These are phyloP conservation scores for Spondyliosoma cantharus DNA, from an alignment of 2,797 vertebrate species.

Conservation along the genomic window DNA sequence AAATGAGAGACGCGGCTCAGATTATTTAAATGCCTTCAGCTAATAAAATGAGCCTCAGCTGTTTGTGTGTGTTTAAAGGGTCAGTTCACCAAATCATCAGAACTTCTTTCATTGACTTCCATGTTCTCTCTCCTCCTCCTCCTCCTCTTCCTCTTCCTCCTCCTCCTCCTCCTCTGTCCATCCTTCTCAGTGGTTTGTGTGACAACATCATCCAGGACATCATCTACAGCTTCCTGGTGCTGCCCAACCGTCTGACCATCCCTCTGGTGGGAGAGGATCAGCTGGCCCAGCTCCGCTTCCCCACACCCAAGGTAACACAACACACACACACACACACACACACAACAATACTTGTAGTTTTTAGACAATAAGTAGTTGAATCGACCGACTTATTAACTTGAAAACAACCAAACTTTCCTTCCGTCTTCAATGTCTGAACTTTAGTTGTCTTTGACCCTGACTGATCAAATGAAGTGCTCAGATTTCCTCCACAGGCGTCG, in stretches of 20 bases:
- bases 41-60: too few relatives aligned
- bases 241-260: conserved; percentile 93
- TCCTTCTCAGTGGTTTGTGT: conserved; percentile 88
- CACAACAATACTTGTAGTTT: too few relatives aligned
- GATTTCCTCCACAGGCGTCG: neutral
- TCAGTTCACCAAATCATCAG: too few relatives aligned
- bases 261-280: conserved; percentile 91
- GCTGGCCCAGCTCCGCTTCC: conserved; percentile 90
- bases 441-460: neutral
- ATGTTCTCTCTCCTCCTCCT: too few relatives aligned
- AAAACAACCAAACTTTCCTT: too few relatives aligned
- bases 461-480: neutral
- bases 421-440: neutral
- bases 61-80: too few relatives aligned
- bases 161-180: neutral
- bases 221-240: conserved; percentile 91
- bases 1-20: neutral
- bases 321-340: neutral
- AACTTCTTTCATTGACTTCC: too few relatives aligned
- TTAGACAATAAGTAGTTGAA: too few relatives aligned
- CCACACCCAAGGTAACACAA: conserved; percentile 89
- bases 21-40: neutral
- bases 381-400: too few relatives aligned
- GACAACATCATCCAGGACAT: conserved; percentile 94
- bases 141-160: too few relatives aligned